These are phyloP conservation scores for Pseudococcus viburni DNA, from an alignment of 2,888 invertebrate species.

Conservation along the genomic window DNA sequence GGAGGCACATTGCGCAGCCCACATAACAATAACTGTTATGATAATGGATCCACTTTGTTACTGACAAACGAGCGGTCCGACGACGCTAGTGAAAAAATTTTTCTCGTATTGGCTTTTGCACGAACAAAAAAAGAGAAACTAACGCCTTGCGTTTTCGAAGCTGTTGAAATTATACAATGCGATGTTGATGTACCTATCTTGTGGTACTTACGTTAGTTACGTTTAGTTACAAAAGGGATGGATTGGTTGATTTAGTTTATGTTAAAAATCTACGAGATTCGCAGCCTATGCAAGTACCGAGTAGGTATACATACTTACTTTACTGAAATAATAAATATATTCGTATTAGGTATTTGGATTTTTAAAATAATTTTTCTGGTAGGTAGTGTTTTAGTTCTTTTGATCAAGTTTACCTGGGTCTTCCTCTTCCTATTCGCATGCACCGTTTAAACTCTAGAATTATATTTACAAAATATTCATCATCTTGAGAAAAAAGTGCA, in stretches of 20 bases:
- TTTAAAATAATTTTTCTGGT: too few relatives aligned
- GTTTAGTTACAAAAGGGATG: not conserved
- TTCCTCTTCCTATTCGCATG: too few relatives aligned
- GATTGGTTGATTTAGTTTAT: not conserved
- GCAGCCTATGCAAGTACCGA: too few relatives aligned
- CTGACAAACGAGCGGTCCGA: conserved; percentile 65
- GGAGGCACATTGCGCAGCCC: conserved; percentile 62
- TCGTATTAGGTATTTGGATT: too few relatives aligned
- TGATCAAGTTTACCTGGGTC: too few relatives aligned
- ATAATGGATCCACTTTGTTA: conserved; percentile 66
- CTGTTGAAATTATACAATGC: conserved; percentile 12
- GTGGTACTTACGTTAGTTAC: not conserved
- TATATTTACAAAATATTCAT: too few relatives aligned
- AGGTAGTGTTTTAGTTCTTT: too few relatives aligned
- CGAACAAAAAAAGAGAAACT: conserved; percentile 36
- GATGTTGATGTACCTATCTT: not conserved
- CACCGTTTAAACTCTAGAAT: too few relatives aligned
- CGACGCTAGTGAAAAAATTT: conserved; percentile 58
- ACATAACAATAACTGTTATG: conserved; percentile 66
- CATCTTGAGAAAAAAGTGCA: too few relatives aligned
- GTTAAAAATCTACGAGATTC: too few relatives aligned
- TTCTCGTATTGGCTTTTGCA: conserved; percentile 50
- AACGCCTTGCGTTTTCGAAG: not conserved
- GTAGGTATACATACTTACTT: too few relatives aligned
- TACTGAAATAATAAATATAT: too few relatives aligned